Conservation (phyloP, 1,140 invertebrate genomes). For the Conus betulinus region DNA sequence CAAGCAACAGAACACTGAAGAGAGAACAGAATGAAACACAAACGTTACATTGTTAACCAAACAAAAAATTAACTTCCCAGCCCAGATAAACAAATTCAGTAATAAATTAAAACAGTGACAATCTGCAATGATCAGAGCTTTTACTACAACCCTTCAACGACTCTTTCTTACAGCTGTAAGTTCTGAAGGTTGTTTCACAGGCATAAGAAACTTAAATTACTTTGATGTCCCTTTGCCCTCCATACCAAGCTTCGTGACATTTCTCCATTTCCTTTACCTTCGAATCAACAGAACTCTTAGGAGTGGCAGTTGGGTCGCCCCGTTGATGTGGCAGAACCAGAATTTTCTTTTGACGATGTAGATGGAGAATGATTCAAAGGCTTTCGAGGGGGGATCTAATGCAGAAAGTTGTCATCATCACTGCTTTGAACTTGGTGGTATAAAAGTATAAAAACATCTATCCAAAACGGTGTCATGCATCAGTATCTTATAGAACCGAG, state of each 20-base stretch:
- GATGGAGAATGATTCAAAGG: constrained; percentile 43
- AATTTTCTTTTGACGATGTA: constrained; percentile 50
- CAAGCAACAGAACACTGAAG: too few species aligned
- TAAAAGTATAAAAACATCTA: constrained; percentile 7
- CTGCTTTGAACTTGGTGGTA: background rate
- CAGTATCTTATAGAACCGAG: background rate
- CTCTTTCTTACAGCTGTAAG: too few species aligned
- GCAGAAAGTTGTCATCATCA: constrained; percentile 32
- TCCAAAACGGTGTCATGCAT: background rate
- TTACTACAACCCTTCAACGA: too few species aligned
- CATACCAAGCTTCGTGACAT: background rate
- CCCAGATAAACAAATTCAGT: background rate
- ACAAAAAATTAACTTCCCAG: too few species aligned
- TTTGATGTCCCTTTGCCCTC: too few species aligned
- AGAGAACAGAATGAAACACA: too few species aligned
- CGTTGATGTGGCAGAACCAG: constrained; percentile 32
- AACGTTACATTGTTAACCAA: too few species aligned
- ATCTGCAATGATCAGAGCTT: background rate
- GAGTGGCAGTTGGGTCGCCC: constrained; percentile 30
- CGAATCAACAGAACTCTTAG: constrained; percentile 37
- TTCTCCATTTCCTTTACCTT: constrained; percentile 27
- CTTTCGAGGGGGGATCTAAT: constrained; percentile 49
- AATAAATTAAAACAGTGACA: background rate
- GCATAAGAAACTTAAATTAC: too few species aligned
- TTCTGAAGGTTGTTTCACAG: too few species aligned